A percentile compares a stretch with the other conserved stretches of the same genome.
phyloP scores from a whole-genome alignment of 2,797 vertebrate species.

The Jordanella pulchra region DNA sequence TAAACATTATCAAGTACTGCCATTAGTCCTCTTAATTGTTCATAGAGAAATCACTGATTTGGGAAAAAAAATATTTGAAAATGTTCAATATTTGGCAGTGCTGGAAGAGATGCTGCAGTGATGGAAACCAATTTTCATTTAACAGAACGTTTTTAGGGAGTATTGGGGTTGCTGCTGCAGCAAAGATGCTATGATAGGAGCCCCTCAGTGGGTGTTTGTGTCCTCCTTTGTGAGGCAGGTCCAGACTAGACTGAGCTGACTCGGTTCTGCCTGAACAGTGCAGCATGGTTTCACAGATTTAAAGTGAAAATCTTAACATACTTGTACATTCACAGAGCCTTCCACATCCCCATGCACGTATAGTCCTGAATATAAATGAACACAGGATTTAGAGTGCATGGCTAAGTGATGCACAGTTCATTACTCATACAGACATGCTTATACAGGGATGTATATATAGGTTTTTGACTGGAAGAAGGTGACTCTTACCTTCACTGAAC shows the following conservation, averaged over 20 bases:
- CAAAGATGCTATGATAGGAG: slow-evolving; percentile 71
- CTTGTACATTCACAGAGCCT: slow-evolving; percentile 8
- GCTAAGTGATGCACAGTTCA: slow-evolving; percentile 20
- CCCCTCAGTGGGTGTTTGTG: slow-evolving; percentile 73
- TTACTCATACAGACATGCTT: slow-evolving; percentile 8
- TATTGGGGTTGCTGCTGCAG: slow-evolving; percentile 70
- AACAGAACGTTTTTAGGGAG: slow-evolving; percentile 72
- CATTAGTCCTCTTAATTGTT: slow-evolving; percentile 28
- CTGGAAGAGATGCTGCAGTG: slow-evolving; percentile 64
- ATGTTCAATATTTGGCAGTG: slow-evolving; percentile 27
- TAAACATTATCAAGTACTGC: slow-evolving; percentile 13
- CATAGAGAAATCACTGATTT: slow-evolving; percentile 21
- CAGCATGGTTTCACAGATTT: slow-evolving; percentile 30
- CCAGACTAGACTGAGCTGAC: slow-evolving; percentile 46
- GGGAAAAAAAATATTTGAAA: slow-evolving; percentile 11
- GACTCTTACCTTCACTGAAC: slow-evolving; percentile 74
- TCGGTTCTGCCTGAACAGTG: slow-evolving; percentile 28
- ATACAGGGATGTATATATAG: slow-evolving; percentile 33
- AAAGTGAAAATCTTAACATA: slow-evolving; percentile 24
- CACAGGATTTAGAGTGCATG: slow-evolving; percentile 30
- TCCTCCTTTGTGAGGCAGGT: slow-evolving; percentile 60
- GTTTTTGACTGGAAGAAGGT: slow-evolving; percentile 72
- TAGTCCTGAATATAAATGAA: slow-evolving; percentile 43
- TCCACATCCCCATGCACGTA: slow-evolving; percentile 13
- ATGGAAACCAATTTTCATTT: slow-evolving; percentile 78